Evolutionary conservation across 2,888 invertebrate species (phyloP), one percentile per base, ranked within the genome.

Genomic region (Drosophila dives): DNA sequence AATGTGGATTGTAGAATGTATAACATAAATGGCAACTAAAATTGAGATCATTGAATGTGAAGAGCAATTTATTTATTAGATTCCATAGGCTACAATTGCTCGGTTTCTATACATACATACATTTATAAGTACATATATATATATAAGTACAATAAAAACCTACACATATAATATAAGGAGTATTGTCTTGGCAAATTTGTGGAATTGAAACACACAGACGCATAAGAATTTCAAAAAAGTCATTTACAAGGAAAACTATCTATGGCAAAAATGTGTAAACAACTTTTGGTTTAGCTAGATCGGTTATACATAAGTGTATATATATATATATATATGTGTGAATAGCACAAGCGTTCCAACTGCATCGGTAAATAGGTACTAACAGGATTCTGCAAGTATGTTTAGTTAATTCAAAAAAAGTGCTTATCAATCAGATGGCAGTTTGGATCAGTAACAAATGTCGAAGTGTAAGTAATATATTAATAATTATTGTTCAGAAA

Each of bases 31-130:
- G 15, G 23, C 20, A 66, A 26, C 32, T 32, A 29, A n/a, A 36
- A 17, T 40, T 34, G 40, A 29, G 50, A 50, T 26, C 29, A 17
- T 64, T 33, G 23, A 40, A 36, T 33, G 8, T 56, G 17, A 42
- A 11, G 20, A 56, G 17, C 42, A 56, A 40, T 38, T 61, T 40
- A 64, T 71, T 82, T 82, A 86, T 86, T 83, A 77, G 74, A 72
- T 70, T 58, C 56, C 70, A 70, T 83, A 80, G 54, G 80, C 81
- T 80, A 74, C 42, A 58, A 56, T 63, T 81, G 23, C 54, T 67
- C 65, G 40, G 63, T 63, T 75, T 67, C 55, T 56, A 38, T 64
- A 75, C 64, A 73, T 42, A 54, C 38, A 54, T 53, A 72, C 72
- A 75, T 84, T 45, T 45, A 45, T 23, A 23, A 45, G 23, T 45